Base-by-base conservation (phyloP, 2,888 invertebrate genomes). In the Pristionchus fissidentatus region DNA sequence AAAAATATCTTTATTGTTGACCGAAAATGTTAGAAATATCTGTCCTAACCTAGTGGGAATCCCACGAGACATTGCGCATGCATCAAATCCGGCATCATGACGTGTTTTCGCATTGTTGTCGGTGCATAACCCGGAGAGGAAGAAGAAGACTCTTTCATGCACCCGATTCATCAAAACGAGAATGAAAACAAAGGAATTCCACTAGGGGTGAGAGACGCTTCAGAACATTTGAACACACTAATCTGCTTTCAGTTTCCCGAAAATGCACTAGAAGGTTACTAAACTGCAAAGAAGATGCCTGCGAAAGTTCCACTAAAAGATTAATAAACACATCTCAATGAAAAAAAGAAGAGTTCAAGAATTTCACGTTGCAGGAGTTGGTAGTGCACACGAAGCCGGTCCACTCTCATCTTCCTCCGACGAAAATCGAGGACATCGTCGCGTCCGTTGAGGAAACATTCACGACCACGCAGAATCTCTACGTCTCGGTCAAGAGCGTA, bases 341-440 rank as follows among this genome's bases (percentile, higher is more conserved):
- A 49, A 49, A 19, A 13, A 49, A 19, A 19, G 19, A 49, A 13
- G 49, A 49, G 49, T 49, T 49, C 19, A 19, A 10, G 10, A 19
- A 49, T 19, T 15, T 4, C 22, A 19, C 32, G 13, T 84, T 87
- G 84, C 84, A 89, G 89, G 89, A 89, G 83, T 84, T 89, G 83
- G 86, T 89, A 0, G 84, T 89, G 32, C 86, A 86, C 80, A 89
- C 89, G 29, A 88, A 89, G 82, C 32, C 60, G 15, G 80, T 60
- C 26, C 29, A 35, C 1, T 60, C 60, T 41, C 43, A 22, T 29
- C 8, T 60, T 1, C 38, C 60, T n/a, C 80, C 57, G 2, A 60
- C 80, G 2, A 57, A 43, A 3, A 60, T 80, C 29, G 80, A 80
- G 15, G 66, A 82, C 35, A 52, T 82, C 26, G 70, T 82, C n/a